A percentile compares a stretch with the other conserved stretches of the same genome.
Evolutionary conservation across 2,888 invertebrate species (phyloP).

Genomic region (Oxystoma pomonae): DNA sequence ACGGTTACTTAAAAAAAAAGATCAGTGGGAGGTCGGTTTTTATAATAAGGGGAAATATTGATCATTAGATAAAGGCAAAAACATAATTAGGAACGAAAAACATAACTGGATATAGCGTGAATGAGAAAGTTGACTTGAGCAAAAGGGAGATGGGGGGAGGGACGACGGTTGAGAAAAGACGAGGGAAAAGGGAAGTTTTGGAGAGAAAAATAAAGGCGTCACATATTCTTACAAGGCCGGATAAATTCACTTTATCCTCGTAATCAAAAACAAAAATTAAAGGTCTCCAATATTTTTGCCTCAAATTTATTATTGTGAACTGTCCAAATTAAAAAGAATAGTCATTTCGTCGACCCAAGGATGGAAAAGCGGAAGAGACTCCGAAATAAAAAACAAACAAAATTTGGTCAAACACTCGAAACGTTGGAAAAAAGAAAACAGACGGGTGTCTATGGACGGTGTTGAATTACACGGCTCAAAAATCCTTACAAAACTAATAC

Average conservation of each 20-base stretch:
- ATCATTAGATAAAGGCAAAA: slow-evolving; percentile 47
- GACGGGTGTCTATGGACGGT: background rate
- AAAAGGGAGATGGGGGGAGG: no score
- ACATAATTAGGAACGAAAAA: slow-evolving; percentile 47
- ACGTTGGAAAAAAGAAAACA: background rate
- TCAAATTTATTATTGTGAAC: background rate
- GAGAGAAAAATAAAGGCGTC: background rate
- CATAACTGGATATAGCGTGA: slow-evolving; percentile 44
- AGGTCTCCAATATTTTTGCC: background rate
- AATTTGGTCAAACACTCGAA: background rate
- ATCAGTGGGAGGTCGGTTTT: slow-evolving; percentile 29
- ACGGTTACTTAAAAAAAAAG: no score
- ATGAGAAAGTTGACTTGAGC: slow-evolving; percentile 42
- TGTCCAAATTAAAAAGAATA: no score
- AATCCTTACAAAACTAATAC: background rate
- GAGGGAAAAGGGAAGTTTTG: background rate
- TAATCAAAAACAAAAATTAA: background rate
- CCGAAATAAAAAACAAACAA: background rate
- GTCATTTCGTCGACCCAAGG: no score
- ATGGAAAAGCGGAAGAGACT: no score
- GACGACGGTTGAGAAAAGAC: background rate
- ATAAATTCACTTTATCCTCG: background rate
- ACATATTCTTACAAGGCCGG: background rate
- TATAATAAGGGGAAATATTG: slow-evolving; percentile 45
- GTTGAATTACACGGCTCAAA: background rate